Conservation (phyloP, 2,888 invertebrate species). For the Antheraea assamensis region DNA sequence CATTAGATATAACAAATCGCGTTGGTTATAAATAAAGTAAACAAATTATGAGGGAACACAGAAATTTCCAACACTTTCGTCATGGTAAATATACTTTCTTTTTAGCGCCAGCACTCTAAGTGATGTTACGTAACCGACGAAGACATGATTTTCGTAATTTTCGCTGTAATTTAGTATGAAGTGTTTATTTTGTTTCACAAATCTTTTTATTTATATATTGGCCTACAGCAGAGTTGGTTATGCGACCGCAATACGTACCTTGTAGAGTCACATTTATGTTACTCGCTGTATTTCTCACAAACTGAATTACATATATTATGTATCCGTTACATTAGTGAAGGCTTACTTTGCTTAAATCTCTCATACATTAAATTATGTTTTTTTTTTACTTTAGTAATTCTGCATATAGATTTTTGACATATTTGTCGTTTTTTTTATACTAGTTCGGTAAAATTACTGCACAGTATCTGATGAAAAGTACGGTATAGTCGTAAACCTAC, state of each 20-base stretch:
- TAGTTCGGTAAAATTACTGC: too few species aligned
- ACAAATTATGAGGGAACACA: slow-evolving; percentile 4
- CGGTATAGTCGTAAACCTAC: too few species aligned
- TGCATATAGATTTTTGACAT: too few species aligned
- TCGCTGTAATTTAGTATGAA: slow-evolving; percentile 3
- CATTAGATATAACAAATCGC: background rate
- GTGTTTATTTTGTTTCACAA: background rate
- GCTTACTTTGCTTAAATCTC: too few species aligned
- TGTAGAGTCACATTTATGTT: background rate
- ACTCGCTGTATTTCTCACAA: background rate
- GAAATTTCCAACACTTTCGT: background rate
- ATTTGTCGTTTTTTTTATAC: too few species aligned
- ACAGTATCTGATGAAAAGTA: too few species aligned
- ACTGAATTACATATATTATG: too few species aligned
- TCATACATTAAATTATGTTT: too few species aligned
- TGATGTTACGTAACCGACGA: slow-evolving; percentile 2
- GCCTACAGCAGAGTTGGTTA: background rate
- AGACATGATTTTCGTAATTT: background rate
- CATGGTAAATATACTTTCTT: background rate
- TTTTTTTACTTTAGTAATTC: too few species aligned
- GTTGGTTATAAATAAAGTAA: background rate
- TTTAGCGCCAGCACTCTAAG: background rate
- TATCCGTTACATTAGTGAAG: too few species aligned
- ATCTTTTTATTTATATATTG: background rate
- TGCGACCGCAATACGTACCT: background rate